Evolutionary conservation across 2,797 vertebrate species (phyloP).

Genomic region (Melanitta fusca): DNA sequence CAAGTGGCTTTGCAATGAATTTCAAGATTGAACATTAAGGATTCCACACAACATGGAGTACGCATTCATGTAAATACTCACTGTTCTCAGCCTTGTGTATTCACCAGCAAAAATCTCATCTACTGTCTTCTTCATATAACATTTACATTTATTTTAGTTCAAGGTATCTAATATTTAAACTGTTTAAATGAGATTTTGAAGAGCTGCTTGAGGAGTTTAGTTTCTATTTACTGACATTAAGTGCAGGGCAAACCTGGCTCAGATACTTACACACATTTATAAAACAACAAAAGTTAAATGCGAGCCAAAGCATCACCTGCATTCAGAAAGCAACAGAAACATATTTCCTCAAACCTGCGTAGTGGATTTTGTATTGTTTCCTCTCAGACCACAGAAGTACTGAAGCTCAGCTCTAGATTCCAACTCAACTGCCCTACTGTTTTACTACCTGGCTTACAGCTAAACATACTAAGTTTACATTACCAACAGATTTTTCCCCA

Average conservation of each 20-base stretch:
- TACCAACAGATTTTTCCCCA: background rate
- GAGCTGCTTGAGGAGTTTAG: background rate
- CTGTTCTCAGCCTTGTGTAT: background rate
- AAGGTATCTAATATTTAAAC: background rate
- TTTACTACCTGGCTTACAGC: background rate
- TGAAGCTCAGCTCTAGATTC: background rate
- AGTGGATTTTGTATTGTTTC: background rate
- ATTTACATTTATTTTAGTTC: background rate
- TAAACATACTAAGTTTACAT: background rate
- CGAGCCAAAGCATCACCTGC: background rate
- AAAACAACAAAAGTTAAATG: background rate
- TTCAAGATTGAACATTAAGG: background rate
- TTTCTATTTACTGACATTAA: background rate
- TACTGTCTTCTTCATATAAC: background rate
- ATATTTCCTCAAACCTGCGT: rapidly evolving
- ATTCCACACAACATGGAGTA: background rate
- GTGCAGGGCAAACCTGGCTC: background rate
- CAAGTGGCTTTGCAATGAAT: background rate
- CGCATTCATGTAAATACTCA: background rate
- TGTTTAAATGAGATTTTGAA: background rate
- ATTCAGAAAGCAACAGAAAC: background rate
- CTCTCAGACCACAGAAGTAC: background rate
- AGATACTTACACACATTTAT: background rate
- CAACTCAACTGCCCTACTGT: background rate
- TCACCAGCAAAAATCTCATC: background rate